These are phyloP conservation scores for Oreortyx pictus DNA, from an alignment of 2,797 vertebrate genomes.

Conservation along the genomic window DNA sequence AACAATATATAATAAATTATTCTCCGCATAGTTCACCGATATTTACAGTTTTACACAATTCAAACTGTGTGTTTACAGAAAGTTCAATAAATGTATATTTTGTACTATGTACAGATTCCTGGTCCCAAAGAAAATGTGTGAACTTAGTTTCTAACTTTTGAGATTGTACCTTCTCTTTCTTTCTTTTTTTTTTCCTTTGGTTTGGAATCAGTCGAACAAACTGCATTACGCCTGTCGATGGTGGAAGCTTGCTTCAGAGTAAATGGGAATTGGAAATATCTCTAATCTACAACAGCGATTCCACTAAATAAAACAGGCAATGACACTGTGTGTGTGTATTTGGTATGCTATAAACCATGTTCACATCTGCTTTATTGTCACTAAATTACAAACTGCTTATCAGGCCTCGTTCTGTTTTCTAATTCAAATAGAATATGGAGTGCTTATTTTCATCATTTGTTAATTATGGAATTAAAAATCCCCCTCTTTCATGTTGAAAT, in stretches of 20 bases:
- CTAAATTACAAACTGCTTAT: background rate
- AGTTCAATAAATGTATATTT: constrained; percentile 91
- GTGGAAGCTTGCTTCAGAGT: constrained; percentile 74
- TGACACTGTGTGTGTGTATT: constrained; percentile 79
- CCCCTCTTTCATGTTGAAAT: background rate
- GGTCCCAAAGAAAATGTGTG: constrained; percentile 86
- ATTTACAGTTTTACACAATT: constrained; percentile 88
- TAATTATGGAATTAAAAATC: background rate
- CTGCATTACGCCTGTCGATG: constrained; percentile 86
- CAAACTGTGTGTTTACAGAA: constrained; percentile 84
- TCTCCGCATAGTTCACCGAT: constrained; percentile 86
- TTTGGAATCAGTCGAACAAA: constrained; percentile 86
- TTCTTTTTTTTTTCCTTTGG: constrained; percentile 80
- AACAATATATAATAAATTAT: constrained; percentile 87
- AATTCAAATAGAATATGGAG: background rate
- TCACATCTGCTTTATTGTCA: background rate
- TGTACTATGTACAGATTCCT: constrained; percentile 89
- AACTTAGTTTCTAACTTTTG: constrained; percentile 85
- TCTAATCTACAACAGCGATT: constrained; percentile 88
- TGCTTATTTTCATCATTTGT: background rate
- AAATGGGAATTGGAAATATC: constrained; percentile 79
- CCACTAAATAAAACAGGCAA: constrained; percentile 93
- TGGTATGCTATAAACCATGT: background rate
- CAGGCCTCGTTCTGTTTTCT: background rate
- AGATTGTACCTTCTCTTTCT: constrained; percentile 85